These are phyloP conservation scores for Neodiprion lecontei DNA, from an alignment of 1,140 invertebrate genomes.

Conservation along the genomic window DNA sequence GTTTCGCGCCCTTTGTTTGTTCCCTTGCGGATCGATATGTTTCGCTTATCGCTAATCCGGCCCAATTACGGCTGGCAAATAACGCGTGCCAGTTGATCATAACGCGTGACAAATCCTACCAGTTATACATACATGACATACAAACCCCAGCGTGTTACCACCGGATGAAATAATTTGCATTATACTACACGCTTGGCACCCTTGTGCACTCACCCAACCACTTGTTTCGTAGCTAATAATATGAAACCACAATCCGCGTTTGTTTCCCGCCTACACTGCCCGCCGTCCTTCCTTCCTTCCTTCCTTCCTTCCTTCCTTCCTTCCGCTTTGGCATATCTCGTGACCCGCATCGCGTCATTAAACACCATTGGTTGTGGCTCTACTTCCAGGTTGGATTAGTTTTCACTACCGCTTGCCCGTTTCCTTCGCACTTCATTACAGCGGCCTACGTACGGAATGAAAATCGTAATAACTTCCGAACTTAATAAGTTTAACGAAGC, in stretches of 20 bases:
- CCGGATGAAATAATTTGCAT: not conserved
- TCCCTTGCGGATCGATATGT: too few species aligned
- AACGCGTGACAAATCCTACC: slow-evolving; percentile 39
- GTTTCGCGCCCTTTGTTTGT: too few species aligned
- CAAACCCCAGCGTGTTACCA: not conserved
- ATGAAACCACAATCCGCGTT: not conserved
- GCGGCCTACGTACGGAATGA: too few species aligned
- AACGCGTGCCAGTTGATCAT: slow-evolving; percentile 1
- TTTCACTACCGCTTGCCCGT: too few species aligned
- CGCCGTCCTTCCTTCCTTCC: slow-evolving; percentile 13
- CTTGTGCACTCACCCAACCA: not conserved
- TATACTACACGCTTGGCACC: not conserved
- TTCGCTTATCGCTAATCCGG: not conserved
- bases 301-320: slow-evolving; percentile 22
- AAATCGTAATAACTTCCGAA: too few species aligned
- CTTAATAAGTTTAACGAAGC: too few species aligned
- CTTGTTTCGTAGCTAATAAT: not conserved
- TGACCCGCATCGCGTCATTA: not conserved
- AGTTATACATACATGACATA: slow-evolving; percentile 13
- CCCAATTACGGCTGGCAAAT: not conserved
- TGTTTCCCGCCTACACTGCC: slow-evolving; percentile 12
- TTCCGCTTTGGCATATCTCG: not conserved
- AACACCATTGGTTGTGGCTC: too few species aligned
- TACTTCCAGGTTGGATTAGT: too few species aligned
- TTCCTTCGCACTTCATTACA: too few species aligned